Evolutionary conservation across 2,113 vertebrate genomes (phyloP).

Genomic region (Atractosteus spatula): DNA sequence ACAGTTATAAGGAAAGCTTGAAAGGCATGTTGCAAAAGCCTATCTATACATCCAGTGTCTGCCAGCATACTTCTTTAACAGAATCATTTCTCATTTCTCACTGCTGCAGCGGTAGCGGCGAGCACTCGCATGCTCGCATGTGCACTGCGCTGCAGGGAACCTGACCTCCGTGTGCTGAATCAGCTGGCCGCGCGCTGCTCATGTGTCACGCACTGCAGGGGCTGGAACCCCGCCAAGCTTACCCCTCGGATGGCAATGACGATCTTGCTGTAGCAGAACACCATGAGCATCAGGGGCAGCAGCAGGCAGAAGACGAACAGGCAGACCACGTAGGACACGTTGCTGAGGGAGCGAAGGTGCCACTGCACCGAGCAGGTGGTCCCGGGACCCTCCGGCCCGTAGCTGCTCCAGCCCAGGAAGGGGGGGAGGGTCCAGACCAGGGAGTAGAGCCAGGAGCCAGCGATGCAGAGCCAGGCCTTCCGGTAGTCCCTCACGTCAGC

Average conservation of each 20-base stretch:
- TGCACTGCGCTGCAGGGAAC: no score
- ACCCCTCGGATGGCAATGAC: constrained; percentile 49
- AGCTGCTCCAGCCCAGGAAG: constrained; percentile 62
- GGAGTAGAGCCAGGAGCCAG: constrained; percentile 59
- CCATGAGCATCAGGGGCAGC: constrained; percentile 58
- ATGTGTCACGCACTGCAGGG: not conserved
- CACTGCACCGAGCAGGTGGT: constrained; percentile 61
- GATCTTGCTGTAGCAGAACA: constrained; percentile 48
- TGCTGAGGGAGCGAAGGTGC: constrained; percentile 48
- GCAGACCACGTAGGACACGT: constrained; percentile 55
- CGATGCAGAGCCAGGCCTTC: constrained; percentile 55
- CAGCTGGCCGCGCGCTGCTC: not conserved
- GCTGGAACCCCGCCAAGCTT: constrained; percentile 17
- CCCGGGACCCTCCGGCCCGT: constrained; percentile 57
- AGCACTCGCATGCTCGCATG: no score
- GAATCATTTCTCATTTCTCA: no score
- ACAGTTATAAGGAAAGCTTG: no score
- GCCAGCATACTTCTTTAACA: not conserved
- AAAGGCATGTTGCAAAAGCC: no score
- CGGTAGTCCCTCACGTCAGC: constrained; percentile 56
- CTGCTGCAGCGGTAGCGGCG: no score
- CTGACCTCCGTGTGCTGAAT: not conserved
- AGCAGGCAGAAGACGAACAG: constrained; percentile 59
- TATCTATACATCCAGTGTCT: no score
- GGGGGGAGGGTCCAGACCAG: constrained; percentile 61